Percentiles rank a stretch among this genome's conserved stretches.
Conservation (phyloP, 2,888 invertebrate genomes). For the Polydesmus complanatus region DNA sequence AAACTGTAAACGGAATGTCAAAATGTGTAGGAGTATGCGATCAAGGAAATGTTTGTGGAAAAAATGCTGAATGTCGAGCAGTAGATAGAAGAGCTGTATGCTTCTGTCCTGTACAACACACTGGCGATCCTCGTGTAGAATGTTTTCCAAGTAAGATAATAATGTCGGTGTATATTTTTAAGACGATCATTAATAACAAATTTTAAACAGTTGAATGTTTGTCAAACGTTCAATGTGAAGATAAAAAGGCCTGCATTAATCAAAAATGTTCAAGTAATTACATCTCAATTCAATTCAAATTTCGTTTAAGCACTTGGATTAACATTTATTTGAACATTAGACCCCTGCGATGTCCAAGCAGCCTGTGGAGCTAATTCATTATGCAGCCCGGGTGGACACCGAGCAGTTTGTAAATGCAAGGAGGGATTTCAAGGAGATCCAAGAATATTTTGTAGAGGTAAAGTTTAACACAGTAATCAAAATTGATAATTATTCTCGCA, state of each 20-base stretch:
- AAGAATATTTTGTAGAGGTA: constrained; percentile 21
- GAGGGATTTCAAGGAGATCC: constrained; percentile 70
- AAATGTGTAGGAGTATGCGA: constrained; percentile 24
- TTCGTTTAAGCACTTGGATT: constrained; percentile 21
- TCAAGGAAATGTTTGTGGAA: constrained; percentile 49
- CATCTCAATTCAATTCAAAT: constrained; percentile 14
- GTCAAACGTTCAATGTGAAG: constrained; percentile 59
- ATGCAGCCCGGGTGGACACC: constrained; percentile 57
- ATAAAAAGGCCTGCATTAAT: constrained; percentile 51
- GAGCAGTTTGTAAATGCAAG: constrained; percentile 61
- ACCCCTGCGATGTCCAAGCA: constrained; percentile 49
- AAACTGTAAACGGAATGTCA: constrained; percentile 34
- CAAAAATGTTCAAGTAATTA: constrained; percentile 49
- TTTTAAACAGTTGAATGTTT: constrained; percentile 47
- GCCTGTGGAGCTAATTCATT: constrained; percentile 46
- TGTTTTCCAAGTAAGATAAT: constrained; percentile 44
- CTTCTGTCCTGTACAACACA: constrained; percentile 62
- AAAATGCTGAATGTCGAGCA: constrained; percentile 62
- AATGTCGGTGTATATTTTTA: not conserved
- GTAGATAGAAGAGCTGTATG: constrained; percentile 38
- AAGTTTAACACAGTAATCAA: not conserved
- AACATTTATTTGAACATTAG: constrained; percentile 28
- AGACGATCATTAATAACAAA: not conserved
- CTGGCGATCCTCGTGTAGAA: constrained; percentile 34
- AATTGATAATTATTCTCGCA: not conserved